Evolutionary conservation across 2,888 invertebrate genomes (phyloP).

Genomic region (Temnothorax rugatulus): DNA sequence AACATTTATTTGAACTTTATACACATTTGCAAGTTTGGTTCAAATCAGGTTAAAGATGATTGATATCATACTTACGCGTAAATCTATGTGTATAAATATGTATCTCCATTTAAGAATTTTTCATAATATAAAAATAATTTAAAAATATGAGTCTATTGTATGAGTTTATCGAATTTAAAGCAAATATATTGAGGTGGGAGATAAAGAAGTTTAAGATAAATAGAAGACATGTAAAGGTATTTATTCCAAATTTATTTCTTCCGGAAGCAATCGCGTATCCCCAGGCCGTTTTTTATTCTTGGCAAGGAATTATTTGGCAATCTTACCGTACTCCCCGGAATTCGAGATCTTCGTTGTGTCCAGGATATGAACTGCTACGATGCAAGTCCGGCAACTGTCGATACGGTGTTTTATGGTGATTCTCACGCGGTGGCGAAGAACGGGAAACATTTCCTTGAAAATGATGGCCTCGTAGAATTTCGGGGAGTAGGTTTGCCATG

Average conservation of each 20-base stretch:
- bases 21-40: not conserved
- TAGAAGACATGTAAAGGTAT: not conserved
- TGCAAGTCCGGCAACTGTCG: constrained; percentile 82
- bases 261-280: not conserved
- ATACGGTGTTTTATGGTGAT: constrained; percentile 88
- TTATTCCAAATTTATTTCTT: not conserved
- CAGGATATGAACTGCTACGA: constrained; percentile 88
- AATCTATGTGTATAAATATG: not conserved
- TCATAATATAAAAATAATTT: not conserved
- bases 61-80: not conserved
- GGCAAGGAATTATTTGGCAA: not conserved
- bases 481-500: constrained; percentile 87
- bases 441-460: constrained; percentile 94
- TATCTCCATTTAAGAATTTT: not conserved
- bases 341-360: constrained; percentile 88
- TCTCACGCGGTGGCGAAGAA: constrained; percentile 91
- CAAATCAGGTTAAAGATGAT: not conserved
- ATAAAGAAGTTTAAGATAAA: not conserved
- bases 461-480: constrained; percentile 92
- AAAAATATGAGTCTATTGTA: not conserved
- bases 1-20: not conserved
- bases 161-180: not conserved
- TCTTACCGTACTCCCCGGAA: constrained; percentile 88
- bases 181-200: not conserved
- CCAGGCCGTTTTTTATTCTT: not conserved